Percentiles rank a stretch among this genome's conserved stretches.
Conservation (phyloP, 30 jellyfish, hydroid and myxozoan genomes). For the Hydra vulgaris region DNA sequence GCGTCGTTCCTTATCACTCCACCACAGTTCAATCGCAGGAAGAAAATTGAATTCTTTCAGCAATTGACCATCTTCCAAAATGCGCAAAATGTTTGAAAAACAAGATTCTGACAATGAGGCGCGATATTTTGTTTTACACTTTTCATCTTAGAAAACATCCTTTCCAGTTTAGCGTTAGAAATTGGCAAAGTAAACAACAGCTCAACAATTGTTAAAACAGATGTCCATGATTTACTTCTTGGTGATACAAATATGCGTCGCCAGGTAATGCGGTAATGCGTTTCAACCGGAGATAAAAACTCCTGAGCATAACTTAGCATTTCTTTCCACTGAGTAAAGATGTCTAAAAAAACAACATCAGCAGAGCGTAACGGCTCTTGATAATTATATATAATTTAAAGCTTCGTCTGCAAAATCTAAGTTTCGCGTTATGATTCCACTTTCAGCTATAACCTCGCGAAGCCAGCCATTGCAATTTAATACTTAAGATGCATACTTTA, state of each 20-base stretch:
- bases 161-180: slow-evolving; percentile 20
- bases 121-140: neutral
- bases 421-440: neutral
- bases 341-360: slow-evolving; percentile 9
- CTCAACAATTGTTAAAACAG: neutral
- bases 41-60: no score
- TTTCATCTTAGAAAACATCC: slow-evolving; percentile 17
- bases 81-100: neutral
- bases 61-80: slow-evolving; percentile 20
- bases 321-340: neutral
- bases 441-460: neutral
- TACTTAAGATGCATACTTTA: neutral
- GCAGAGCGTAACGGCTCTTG: slow-evolving; percentile 6
- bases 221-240: neutral
- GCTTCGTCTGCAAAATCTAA: slow-evolving; percentile 27
- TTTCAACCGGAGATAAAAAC: no score
- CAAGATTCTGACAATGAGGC: neutral
- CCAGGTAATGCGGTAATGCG: no score
- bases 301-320: neutral
- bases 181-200: slow-evolving; percentile 18
- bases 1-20: neutral
- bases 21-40: slow-evolving; percentile 6
- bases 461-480: slow-evolving; percentile 10
- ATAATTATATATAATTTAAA: neutral
- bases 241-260: neutral